Conservation (phyloP, 2,888 invertebrate genomes). For the Seira sanloemensis region DNA sequence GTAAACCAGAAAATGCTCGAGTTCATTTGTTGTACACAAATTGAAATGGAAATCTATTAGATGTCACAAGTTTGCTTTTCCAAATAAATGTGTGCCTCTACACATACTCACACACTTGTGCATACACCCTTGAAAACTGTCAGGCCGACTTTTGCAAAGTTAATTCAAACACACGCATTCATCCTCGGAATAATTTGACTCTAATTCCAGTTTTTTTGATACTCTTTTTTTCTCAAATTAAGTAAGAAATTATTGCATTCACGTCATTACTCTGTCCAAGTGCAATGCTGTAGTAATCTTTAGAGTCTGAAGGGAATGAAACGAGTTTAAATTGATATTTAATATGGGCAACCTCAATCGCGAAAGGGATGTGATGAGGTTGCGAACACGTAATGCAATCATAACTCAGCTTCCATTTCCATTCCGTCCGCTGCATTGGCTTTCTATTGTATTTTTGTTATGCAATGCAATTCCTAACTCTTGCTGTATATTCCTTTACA, state of each 20-base stretch:
- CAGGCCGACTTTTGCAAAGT: too few species aligned
- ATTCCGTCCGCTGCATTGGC: neutral
- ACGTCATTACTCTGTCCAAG: neutral
- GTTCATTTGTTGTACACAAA: neutral
- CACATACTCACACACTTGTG: too few species aligned
- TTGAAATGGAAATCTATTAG: too few species aligned
- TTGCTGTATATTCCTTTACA: neutral
- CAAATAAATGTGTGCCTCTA: too few species aligned
- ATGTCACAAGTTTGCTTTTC: too few species aligned
- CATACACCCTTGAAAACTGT: too few species aligned
- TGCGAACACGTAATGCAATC: neutral
- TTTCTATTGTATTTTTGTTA: neutral
- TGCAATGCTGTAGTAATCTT: neutral
- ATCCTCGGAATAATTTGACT: too few species aligned
- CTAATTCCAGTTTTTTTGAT: too few species aligned
- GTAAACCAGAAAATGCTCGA: neutral
- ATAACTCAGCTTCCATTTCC: neutral
- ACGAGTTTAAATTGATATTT: neutral
- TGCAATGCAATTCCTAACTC: neutral
- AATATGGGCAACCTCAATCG: neutral
- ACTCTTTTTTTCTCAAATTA: neutral
- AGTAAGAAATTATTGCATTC: neutral
- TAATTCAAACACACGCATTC: too few species aligned
- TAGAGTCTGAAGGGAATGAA: neutral
- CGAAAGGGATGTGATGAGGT: neutral